Base-by-base conservation (phyloP, 2,888 invertebrate genomes). In the Pyrocoelia pectoralis region DNA sequence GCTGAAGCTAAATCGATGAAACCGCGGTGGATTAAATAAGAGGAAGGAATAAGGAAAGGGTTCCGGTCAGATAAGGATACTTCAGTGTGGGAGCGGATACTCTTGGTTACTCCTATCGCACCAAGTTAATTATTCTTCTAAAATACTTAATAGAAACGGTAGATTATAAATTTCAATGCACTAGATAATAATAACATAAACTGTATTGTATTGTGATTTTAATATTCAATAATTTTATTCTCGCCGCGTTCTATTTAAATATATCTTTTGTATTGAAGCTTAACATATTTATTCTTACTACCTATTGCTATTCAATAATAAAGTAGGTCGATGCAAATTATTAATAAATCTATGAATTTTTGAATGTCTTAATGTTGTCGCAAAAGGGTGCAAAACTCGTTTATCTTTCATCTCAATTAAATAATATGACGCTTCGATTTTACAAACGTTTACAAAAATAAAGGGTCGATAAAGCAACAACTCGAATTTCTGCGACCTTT, bases 41-140 rank as follows among this genome's bases (percentile, higher is more conserved):
- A 64, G 64, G 59, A 64, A 64, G 59, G 64, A 59, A 56, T 60
- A 63, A 64, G 59, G 55, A 60, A 64, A 64, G 58, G 52, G 64
- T 64, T 64, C 64, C 64, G 64, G 64, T 63, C 52, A 59, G 64
- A 64, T 64, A 64, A 64, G 59, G 48, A 41, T 52, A 64, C 58
- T 52, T 40, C 58, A 60, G 59, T 64, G 64, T 64, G 64, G 59
- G 64, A 64, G 56, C 64, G 64, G 64, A 64, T 64, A 64, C 64
- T 64, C 57, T 58, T 38, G 57, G 63, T 63, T 56, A 58, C 51
- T 63, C 63, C 8, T 63, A 63, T 63, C 63, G 58, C 51, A 33
- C 56, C 48, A 49, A 49, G 17, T 60, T 62, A 62, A 62, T 62
- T 62, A 52, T 38, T 29, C 58, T 17, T 51, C 40, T 14, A 60